Percentiles rank a stretch among this genome's conserved stretches.
Evolutionary conservation across 1,140 invertebrate genomes (phyloP).

Genomic region (Euura saliciscinereae): DNA sequence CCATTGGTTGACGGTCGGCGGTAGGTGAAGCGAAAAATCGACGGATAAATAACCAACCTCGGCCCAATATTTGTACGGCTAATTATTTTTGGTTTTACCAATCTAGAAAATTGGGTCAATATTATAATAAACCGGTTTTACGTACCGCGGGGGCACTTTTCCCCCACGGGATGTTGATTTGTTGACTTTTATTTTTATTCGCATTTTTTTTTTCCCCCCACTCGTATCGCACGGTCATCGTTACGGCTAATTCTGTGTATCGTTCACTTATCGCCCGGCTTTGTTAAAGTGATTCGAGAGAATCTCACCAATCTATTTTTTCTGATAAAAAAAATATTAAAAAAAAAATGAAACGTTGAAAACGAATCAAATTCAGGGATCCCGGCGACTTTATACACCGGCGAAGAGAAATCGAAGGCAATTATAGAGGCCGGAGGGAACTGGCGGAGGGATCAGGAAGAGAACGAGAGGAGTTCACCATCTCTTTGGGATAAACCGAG

Average conservation of each 20-base stretch:
- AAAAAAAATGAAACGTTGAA: not conserved
- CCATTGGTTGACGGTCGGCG: constrained; percentile 31
- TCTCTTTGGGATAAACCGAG: constrained; percentile 3
- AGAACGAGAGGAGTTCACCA: not conserved
- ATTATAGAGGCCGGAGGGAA: not conserved
- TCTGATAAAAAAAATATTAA: too few species aligned
- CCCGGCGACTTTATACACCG: not conserved
- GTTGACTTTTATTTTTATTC: not conserved
- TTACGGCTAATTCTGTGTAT: too few species aligned
- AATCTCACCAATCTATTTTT: too few species aligned
- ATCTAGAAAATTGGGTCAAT: constrained; percentile 37
- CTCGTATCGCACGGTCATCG: too few species aligned
- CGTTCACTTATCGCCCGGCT: too few species aligned
- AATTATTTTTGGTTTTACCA: constrained; percentile 54
- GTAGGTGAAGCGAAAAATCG: constrained; percentile 53
- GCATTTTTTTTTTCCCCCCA: not conserved
- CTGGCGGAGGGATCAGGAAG: not conserved
- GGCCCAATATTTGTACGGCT: constrained; percentile 46
- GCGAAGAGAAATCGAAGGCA: not conserved
- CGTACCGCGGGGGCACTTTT: not conserved
- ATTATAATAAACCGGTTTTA: constrained; percentile 16
- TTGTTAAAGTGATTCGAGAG: too few species aligned
- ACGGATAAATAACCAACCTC: constrained; percentile 43
- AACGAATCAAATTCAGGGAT: not conserved
- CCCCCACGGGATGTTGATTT: not conserved